Percentiles rank a stretch among this genome's conserved stretches.
phyloP scores from a whole-genome alignment of 2,113 vertebrate genomes.

The Hippocampus zosterae region DNA sequence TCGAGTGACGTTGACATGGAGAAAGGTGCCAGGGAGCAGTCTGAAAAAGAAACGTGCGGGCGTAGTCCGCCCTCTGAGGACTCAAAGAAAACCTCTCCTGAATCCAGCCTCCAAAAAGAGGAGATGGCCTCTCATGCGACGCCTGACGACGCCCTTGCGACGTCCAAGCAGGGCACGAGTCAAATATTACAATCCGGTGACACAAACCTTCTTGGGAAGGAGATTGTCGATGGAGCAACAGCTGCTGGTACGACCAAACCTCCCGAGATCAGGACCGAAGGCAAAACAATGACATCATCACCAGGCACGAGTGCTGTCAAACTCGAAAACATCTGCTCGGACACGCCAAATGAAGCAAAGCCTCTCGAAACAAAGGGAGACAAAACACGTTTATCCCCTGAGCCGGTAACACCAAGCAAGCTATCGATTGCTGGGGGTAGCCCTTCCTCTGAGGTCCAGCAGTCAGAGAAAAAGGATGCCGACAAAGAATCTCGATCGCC shows the following conservation, averaged over 20 bases:
- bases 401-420: constrained; percentile 28
- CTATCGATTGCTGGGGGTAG: constrained; percentile 16
- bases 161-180: constrained; percentile 15
- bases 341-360: constrained; percentile 14
- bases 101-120: constrained; percentile 27
- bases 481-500: constrained; percentile 17
- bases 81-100: constrained; percentile 40
- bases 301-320: constrained; percentile 13
- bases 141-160: constrained; percentile 20
- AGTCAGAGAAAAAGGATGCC: constrained; percentile 21
- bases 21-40: constrained; percentile 88
- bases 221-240: neutral
- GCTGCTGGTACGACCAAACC: constrained; percentile 14
- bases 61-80: constrained; percentile 42
- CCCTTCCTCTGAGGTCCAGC: constrained; percentile 14
- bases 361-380: constrained; percentile 20
- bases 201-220: constrained; percentile 21
- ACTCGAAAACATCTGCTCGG: constrained; percentile 2
- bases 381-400: constrained; percentile 16
- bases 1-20: constrained; percentile 87
- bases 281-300: constrained; percentile 11
- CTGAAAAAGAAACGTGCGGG: constrained; percentile 81
- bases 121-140: constrained; percentile 21
- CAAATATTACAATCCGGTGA: constrained; percentile 27
- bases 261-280: constrained; percentile 30